Percentiles rank a stretch among this genome's conserved stretches.
Evolutionary conservation across 2,797 vertebrate genomes (phyloP).

Genomic region (Sebastes steindachneri): DNA sequence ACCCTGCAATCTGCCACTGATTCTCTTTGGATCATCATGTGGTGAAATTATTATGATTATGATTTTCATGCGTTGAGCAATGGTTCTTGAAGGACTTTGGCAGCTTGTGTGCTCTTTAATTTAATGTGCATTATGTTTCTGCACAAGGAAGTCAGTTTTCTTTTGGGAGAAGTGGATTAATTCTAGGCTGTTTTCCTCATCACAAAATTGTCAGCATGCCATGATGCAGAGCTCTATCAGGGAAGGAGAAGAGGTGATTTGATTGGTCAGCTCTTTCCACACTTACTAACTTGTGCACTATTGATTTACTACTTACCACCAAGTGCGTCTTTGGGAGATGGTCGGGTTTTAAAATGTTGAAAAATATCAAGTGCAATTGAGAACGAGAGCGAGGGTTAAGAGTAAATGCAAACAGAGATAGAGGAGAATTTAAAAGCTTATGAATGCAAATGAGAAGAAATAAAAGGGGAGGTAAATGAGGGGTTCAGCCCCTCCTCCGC

Average conservation of each 20-base stretch:
- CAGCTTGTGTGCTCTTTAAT: neutral
- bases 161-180: neutral
- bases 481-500: constrained; percentile 14
- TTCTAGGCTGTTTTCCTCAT: neutral
- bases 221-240: neutral
- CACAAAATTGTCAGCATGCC: neutral
- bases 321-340: neutral
- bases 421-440: neutral
- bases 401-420: neutral
- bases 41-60: neutral
- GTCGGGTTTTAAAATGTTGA: neutral
- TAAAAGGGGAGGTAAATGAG: constrained; percentile 23
- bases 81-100: neutral
- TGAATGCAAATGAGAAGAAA: constrained; percentile 51
- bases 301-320: neutral
- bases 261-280: neutral
- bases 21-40: neutral
- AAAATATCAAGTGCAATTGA: neutral
- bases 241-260: neutral
- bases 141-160: neutral
- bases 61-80: neutral
- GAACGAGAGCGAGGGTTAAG: too few relatives aligned
- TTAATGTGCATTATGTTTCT: neutral
- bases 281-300: neutral
- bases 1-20: constrained; percentile 28